phyloP scores from a whole-genome alignment of 2,888 invertebrate species.

The Brenthis daphne region DNA sequence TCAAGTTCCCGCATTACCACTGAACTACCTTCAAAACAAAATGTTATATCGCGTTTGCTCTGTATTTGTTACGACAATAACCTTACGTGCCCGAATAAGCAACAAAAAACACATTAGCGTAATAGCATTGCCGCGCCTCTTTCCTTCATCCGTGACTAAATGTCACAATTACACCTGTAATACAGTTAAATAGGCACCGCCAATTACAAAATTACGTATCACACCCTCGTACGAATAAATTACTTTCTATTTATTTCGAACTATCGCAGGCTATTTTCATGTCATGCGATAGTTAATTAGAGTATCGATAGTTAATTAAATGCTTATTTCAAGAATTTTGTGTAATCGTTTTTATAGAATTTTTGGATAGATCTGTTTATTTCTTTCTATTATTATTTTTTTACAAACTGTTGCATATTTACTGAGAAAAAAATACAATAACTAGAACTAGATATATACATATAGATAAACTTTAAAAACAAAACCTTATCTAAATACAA shows the following conservation, averaged over 20 bases:
- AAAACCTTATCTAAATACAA: too few relatives aligned
- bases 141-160: slow-evolving; percentile 40
- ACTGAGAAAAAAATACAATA: too few relatives aligned
- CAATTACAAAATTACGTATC: slow-evolving; percentile 31
- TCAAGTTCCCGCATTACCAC: too few relatives aligned
- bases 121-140: slow-evolving; percentile 57
- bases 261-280: not conserved
- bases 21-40: too few relatives aligned
- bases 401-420: too few relatives aligned
- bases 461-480: too few relatives aligned
- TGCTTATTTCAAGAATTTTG: too few relatives aligned
- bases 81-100: slow-evolving; percentile 12
- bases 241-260: not conserved
- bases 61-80: not conserved
- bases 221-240: slow-evolving; percentile 17
- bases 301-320: not conserved
- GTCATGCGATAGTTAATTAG: not conserved
- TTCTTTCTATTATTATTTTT: too few relatives aligned
- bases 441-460: too few relatives aligned
- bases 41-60: too few relatives aligned
- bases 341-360: too few relatives aligned
- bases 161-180: slow-evolving; percentile 33
- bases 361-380: too few relatives aligned
- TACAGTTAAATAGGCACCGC: slow-evolving; percentile 28
- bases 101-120: slow-evolving; percentile 58